phyloP scores from a whole-genome alignment of 2,888 invertebrate genomes.

The Sphaerophoria taeniata region DNA sequence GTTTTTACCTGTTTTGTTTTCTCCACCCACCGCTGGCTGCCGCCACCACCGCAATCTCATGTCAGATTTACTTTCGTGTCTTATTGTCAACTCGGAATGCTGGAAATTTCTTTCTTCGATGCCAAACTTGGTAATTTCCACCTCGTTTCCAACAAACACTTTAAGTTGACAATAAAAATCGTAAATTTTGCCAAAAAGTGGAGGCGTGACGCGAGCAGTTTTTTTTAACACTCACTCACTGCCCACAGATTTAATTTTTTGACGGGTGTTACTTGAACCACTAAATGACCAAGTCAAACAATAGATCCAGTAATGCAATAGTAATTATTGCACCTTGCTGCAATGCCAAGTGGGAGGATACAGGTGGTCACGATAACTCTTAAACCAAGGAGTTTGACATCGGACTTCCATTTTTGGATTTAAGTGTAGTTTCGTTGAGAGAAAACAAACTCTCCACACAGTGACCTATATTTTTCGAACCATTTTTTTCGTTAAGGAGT shows the following conservation, averaged over 20 bases:
- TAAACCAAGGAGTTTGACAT: conserved; percentile 2
- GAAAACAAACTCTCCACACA: conserved; percentile 2
- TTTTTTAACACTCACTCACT: conserved; percentile 24
- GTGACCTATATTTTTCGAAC: conserved; percentile 62
- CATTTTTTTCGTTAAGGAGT: conserved; percentile 34
- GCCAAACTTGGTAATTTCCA: conserved; percentile 58
- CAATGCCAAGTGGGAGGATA: conserved; percentile 18
- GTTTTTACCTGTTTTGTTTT: conserved; percentile 31
- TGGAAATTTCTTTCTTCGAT: conserved; percentile 39
- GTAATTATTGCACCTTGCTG: conserved; percentile 39
- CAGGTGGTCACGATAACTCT: conserved; percentile 46
- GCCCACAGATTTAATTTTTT: conserved; percentile 2
- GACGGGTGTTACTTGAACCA: conserved; percentile 15
- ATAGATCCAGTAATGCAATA: conserved; percentile 40
- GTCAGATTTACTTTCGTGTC: no score
- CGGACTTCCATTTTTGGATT: conserved; percentile 40
- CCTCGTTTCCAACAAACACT: conserved; percentile 42
- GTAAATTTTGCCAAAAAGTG: conserved; percentile 66
- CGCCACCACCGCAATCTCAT: background rate
- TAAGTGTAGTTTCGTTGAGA: conserved; percentile 22
- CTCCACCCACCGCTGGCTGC: background rate
- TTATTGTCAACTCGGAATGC: background rate
- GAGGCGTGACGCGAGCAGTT: conserved; percentile 63
- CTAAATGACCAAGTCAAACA: conserved; percentile 57
- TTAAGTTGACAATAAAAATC: conserved; percentile 48